phyloP scores from a whole-genome alignment of 2,797 vertebrate genomes.

The Amblyraja radiata region DNA sequence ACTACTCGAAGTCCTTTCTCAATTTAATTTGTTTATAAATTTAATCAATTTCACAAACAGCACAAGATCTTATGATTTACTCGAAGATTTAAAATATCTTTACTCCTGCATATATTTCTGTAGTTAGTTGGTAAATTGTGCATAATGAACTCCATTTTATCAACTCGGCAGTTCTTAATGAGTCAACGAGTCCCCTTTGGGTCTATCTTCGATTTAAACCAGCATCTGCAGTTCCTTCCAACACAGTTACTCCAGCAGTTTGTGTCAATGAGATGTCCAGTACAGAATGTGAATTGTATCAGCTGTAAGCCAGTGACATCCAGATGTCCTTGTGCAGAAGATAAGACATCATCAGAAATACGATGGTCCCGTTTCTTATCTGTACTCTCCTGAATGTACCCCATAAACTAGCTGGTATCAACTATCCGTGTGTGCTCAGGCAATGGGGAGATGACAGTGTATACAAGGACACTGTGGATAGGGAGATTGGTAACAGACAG shows the following conservation, averaged over 20 bases:
- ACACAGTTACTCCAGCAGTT: too few relatives aligned
- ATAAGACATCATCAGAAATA: constrained; percentile 16
- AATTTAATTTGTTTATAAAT: neutral
- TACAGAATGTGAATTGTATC: neutral
- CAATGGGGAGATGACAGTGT: too few relatives aligned
- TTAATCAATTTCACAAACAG: neutral
- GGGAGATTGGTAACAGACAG: too few relatives aligned
- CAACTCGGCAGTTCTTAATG: too few relatives aligned
- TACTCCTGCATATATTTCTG: neutral
- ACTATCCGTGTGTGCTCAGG: neutral
- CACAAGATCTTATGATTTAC: neutral
- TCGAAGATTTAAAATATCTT: neutral
- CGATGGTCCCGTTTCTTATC: neutral
- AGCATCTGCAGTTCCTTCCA: too few relatives aligned
- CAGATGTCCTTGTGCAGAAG: neutral
- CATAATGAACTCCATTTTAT: neutral
- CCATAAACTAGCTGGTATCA: neutral
- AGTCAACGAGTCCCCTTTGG: too few relatives aligned
- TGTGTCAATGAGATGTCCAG: neutral
- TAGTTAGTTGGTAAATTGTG: neutral
- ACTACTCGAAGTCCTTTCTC: neutral
- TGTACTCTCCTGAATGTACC: neutral
- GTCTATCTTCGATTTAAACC: too few relatives aligned
- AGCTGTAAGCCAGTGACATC: neutral
- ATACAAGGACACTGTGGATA: too few relatives aligned